Evolutionary conservation across 2,888 invertebrate genomes (phyloP).

Genomic region (Branchipolynoe longqiensis): DNA sequence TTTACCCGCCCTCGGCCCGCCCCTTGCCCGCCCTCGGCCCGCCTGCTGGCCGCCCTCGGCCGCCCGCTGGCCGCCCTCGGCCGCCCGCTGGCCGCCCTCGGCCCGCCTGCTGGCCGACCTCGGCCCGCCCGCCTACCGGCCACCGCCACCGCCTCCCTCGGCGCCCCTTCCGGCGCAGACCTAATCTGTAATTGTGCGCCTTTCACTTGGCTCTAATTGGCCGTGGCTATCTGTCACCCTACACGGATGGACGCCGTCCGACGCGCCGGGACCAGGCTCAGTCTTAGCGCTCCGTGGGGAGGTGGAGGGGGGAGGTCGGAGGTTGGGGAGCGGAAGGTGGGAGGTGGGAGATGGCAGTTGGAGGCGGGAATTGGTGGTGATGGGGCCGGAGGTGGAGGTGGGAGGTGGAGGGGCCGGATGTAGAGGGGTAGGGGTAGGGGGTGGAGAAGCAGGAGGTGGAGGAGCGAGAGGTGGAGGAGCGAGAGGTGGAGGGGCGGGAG

Average conservation of each 20-base stretch:
- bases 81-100: background rate
- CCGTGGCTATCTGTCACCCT: conserved; percentile 34
- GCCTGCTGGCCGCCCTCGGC: background rate
- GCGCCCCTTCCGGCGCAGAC: background rate
- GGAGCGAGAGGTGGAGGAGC: too few species aligned
- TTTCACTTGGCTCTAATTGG: conserved; percentile 45
- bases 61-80: background rate
- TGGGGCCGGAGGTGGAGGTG: too few species aligned
- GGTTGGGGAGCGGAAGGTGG: too few species aligned
- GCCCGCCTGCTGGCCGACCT: background rate
- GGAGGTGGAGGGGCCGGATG: too few species aligned
- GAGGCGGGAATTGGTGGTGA: too few species aligned
- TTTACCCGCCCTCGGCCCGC: background rate
- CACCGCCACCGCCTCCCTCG: background rate
- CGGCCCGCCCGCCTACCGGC: background rate
- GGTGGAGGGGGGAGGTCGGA: too few species aligned
- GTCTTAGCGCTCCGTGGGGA: too few species aligned
- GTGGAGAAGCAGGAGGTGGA: too few species aligned
- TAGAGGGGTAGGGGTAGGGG: too few species aligned
- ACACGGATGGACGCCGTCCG: conserved; percentile 4
- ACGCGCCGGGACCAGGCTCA: background rate
- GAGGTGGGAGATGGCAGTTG: too few species aligned
- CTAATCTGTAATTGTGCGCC: conserved; percentile 48
- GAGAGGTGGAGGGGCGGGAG: too few species aligned
- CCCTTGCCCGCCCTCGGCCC: background rate